Base-by-base conservation (phyloP, 2,888 invertebrate species). In the Ophraella communa region DNA sequence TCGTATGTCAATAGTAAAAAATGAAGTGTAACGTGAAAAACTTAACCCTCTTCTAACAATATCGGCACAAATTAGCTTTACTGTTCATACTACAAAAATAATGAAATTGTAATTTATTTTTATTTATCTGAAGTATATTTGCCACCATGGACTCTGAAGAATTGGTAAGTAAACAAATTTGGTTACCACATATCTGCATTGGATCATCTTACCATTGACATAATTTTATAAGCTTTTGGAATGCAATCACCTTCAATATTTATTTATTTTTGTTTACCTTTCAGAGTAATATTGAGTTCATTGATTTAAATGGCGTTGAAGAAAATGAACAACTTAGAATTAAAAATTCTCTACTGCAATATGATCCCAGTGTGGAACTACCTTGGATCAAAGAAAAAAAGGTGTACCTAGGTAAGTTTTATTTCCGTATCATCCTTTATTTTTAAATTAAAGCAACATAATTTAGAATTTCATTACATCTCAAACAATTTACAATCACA, bases 281-380 rank as follows among this genome's bases (percentile, higher is more conserved):
- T 23, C 62, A 78, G 78, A 52, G 68, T 56, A 69, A 69, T 59
- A 76, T 80, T 84, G 87, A 90, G 84, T 91, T 91, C 85, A 86
- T 91, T 84, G 90, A 91, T 85, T 86, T 90, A 78, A 87, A 87
- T 81, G 89, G 88, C 83, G 87, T 90, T 80, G 89, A 88, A 82
- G 89, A 88, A 82, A 86, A 86, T 77, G 91, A 91, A 80, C 84
- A 86, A 76, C 85, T 84, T 80, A 86, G 86, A 79, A 85, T 90
- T 74, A 84, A 87, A 79, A 84, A 86, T 71, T 88, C 88, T 69
- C 83, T 90, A 72, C 76, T 76, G 53, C 85, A 85, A 77, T 82
- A 77, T 73, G 75, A 81, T 79, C 74, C 81, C 75, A 81, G 79
- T 75, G 78, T 81, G 30, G 74, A 81, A 65, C 75, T 83, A 42